Base-by-base conservation (phyloP, 64 coral and sea anemone genomes). In the Pachyseris speciosa region DNA sequence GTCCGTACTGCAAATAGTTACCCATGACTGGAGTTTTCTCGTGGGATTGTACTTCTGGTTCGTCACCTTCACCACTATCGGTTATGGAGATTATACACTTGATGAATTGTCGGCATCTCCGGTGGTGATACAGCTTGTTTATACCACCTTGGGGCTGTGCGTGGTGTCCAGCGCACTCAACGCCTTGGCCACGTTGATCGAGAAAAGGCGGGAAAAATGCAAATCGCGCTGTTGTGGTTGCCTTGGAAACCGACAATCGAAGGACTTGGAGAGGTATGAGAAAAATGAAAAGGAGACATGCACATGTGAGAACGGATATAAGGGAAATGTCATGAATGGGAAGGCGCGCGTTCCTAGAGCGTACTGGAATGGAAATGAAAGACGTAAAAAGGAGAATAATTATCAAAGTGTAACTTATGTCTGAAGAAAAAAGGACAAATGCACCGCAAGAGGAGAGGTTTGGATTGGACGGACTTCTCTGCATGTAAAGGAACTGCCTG, bases 21-120 rank as follows among this genome's bases (percentile, higher is more conserved):
- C 7, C 9, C 66, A 91, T 27, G 24, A 74, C 9, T 72, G 77
- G 89, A 33, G 65, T 9, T 91, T 72, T 52, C 76, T 91, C 15
- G 89, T 57, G 3, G 89, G 64, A 7, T 36, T 83, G 44, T 91
- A 91, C 29, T 91, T 50, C 65, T 91, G 97, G 25, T 48, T 99
- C 0, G 72, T 99, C 44, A 99, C 90, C 5, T 87, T 99, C 77
- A 92, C 97, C 38, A 99, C 97, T 1, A 26, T 99, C 0, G 97
- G 97, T 2, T 99, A 99, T 50, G 97, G 97, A 0, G 97, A 99
- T 81, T 91, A 93, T 37, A 67, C 83, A 5, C 58, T 80, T 16
- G 87, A 81, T 79, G 11, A 34, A 53, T 27, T 0, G 32, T 7
- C 19, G 12, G 33, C 20, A 22, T 25, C 2, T 7, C 22, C 29